These are phyloP conservation scores for Platichthys stellatus DNA, from an alignment of 2,113 vertebrate genomes.

Conservation along the genomic window DNA sequence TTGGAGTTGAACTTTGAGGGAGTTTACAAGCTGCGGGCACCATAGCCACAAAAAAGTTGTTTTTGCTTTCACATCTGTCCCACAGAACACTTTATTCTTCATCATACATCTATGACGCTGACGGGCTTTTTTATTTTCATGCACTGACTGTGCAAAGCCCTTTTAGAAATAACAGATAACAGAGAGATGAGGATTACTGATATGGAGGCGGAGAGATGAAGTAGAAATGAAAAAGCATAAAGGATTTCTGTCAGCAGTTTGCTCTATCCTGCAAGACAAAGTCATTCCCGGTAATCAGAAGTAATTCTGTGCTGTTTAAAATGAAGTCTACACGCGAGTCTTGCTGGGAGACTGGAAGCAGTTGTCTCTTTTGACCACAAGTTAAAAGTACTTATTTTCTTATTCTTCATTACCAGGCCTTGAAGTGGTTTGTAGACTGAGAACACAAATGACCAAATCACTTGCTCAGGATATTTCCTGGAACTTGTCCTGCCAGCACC, in stretches of 20 bases:
- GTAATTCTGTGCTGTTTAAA: constrained; percentile 33
- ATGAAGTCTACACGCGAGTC: constrained; percentile 25
- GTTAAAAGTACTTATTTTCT: constrained; percentile 35
- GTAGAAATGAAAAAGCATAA: constrained; percentile 26
- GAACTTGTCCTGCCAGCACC: no score
- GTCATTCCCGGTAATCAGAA: constrained; percentile 49
- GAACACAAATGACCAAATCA: no score
- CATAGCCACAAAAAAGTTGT: no score
- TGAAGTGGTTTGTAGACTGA: constrained; percentile 37
- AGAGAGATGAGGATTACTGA: constrained; percentile 9
- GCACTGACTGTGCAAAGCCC: constrained; percentile 30
- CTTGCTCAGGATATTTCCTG: no score
- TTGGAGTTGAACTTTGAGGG: constrained; percentile 29
- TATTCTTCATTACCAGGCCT: constrained; percentile 26
- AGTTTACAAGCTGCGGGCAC: constrained; percentile 2
- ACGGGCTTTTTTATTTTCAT: constrained; percentile 29
- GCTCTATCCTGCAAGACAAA: constrained; percentile 27
- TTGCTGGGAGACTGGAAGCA: constrained; percentile 41
- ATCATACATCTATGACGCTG: constrained; percentile 21
- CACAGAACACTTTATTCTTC: constrained; percentile 29
- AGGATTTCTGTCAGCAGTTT: constrained; percentile 39
- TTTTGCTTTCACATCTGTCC: no score
- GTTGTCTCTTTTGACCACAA: constrained; percentile 45
- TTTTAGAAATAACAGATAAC: constrained; percentile 24
- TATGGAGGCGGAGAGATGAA: constrained; percentile 17